Conservation (phyloP, 2,888 invertebrate genomes). For the Lymantria dispar region DNA sequence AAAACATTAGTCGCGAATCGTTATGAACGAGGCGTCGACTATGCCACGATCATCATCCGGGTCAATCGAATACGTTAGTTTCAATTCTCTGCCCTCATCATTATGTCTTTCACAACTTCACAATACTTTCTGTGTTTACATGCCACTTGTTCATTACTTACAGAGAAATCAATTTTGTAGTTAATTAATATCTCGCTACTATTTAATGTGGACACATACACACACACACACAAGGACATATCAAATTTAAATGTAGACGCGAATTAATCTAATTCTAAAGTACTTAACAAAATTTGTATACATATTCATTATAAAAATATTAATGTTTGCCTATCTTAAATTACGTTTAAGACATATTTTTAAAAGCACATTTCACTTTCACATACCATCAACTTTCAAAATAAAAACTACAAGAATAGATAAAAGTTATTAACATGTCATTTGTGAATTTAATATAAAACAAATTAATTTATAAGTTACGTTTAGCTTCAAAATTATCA, state of each 20-base stretch:
- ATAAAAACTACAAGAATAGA: slow-evolving; percentile 1
- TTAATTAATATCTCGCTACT: neutral
- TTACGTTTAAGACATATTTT: neutral
- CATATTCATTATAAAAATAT: neutral
- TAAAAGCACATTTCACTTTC: slow-evolving; percentile 13
- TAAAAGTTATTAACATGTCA: slow-evolving; percentile 3
- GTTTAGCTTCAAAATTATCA: slow-evolving; percentile 15
- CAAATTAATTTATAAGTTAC: slow-evolving; percentile 1
- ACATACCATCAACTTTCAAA: slow-evolving; percentile 11
- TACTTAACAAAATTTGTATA: neutral
- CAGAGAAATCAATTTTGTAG: neutral
- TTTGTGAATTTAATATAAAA: slow-evolving; percentile 8
- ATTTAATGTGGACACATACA: no score
- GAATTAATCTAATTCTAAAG: neutral
- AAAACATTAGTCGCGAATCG: slow-evolving; percentile 52
- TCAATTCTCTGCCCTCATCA: slow-evolving; percentile 18
- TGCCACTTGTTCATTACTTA: neutral
- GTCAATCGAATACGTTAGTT: slow-evolving; percentile 58
- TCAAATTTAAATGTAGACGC: no score
- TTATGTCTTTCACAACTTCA: neutral
- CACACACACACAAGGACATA: no score
- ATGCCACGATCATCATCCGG: slow-evolving; percentile 42
- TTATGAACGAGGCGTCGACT: slow-evolving; percentile 32
- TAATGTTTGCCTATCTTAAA: neutral
- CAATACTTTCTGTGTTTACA: neutral